Evolutionary conservation across 2,888 invertebrate species (phyloP), one percentile per base, ranked within the genome.

Genomic region (Listrodromus nycthemerus): DNA sequence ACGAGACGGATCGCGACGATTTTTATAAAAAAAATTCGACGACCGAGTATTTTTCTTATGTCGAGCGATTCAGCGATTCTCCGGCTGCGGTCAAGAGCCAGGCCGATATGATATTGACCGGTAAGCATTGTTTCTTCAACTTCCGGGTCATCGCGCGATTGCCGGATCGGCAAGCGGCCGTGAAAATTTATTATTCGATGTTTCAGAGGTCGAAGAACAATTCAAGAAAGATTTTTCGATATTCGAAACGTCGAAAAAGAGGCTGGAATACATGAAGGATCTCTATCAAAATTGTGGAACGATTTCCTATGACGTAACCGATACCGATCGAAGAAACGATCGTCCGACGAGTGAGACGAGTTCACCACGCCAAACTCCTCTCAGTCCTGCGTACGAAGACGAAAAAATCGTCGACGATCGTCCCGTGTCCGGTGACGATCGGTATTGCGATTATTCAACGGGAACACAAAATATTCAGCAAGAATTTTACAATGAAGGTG

Each of bases 181-280:
- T 66, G 8, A 4, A 37, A 8, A 37, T 71, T 37, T 37, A 37
- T 37, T 37, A 37, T 70, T 33, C 13, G 16, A 2, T 16, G 41
- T 48, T 41, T 61, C 78, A 94, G 94, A 94, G 87, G 92, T 94
- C 75, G 94, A 93, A 76, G 91, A 94, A 79, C 93, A 94, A 84
- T 86, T 94, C 21, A 91, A 93, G 80, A 90, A 91, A 78, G 94
- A 94, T 0, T 94, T 94, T 84, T 90, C 89, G 37, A 90, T 92
- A 86, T 94, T 94, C 75, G 93, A 93, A 73, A 92, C 89, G 0
- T 86, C 94, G 50, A 94, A 93, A 85, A 91, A 91, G 52, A 93
- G 94, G 86, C 89, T 94, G 73, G 93, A 94, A 85, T 93, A 93
- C 70, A 93, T 94, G 93, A 94, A 94, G 86, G 91, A 91, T 85